Conservation (phyloP, 1,140 invertebrate genomes). For the Hypsibius dujardini region DNA sequence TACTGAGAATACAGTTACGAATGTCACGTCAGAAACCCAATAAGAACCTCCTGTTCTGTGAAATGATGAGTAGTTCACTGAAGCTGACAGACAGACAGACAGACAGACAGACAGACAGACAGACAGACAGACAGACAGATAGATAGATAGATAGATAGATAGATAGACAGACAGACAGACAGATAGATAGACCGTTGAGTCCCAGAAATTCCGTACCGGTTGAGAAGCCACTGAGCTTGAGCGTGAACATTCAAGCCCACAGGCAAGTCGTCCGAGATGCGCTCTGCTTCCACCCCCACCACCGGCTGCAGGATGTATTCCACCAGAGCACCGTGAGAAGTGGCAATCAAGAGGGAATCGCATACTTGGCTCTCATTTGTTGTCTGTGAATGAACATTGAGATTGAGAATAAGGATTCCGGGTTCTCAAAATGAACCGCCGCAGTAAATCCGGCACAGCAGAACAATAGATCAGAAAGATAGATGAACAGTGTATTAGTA, state of each 20-base stretch:
- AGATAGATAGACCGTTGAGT: too few relatives aligned
- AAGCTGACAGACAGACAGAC: too few relatives aligned
- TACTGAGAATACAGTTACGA: too few relatives aligned
- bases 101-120: too few relatives aligned
- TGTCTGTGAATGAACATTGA: constrained; percentile 10
- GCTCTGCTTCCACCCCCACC: constrained; percentile 32
- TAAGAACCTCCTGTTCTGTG: too few relatives aligned
- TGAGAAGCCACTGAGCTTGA: constrained; percentile 65
- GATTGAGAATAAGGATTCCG: too few relatives aligned
- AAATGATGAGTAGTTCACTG: too few relatives aligned
- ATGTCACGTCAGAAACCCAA: too few relatives aligned
- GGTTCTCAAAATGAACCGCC: too few relatives aligned
- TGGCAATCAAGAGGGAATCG: constrained; percentile 73
- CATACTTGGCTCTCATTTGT: background rate
- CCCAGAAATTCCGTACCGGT: constrained; percentile 32
- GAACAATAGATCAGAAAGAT: constrained; percentile 22
- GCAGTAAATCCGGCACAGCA: constrained; percentile 31
- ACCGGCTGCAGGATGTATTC: constrained; percentile 75
- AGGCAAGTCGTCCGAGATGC: constrained; percentile 51
- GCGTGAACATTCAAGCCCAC: constrained; percentile 69
- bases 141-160: too few relatives aligned
- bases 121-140: too few relatives aligned
- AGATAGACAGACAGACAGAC: too few relatives aligned
- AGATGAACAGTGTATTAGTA: constrained; percentile 3
- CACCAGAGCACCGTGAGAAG: constrained; percentile 63